These are phyloP conservation scores for Zosterops borbonicus DNA, from an alignment of 2,113 vertebrate genomes.

Conservation along the genomic window DNA sequence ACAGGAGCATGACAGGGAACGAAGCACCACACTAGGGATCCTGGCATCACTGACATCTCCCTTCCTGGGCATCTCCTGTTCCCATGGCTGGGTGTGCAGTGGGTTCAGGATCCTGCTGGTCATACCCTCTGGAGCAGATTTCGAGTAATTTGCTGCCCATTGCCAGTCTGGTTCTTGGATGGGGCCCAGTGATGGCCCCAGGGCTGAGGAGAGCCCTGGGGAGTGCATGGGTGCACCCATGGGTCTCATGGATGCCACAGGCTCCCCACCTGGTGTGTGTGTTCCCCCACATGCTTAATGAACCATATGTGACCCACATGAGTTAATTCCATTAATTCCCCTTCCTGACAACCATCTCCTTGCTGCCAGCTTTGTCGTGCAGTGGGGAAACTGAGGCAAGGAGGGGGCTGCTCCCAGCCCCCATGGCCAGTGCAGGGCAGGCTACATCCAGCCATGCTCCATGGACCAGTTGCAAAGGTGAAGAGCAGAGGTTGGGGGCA, in stretches of 20 bases:
- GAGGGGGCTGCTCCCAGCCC: not conserved
- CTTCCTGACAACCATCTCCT: not conserved
- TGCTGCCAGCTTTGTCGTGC: not conserved
- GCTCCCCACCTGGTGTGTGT: rapidly evolving
- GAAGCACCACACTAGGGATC: rapidly evolving
- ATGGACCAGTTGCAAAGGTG: not conserved
- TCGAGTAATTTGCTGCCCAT: rapidly evolving
- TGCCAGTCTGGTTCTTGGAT: too few species aligned
- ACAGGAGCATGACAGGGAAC: rapidly evolving
- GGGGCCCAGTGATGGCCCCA: not conserved
- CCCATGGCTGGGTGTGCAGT: not conserved
- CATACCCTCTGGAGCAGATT: not conserved
- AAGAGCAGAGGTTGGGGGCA: constrained; percentile 34
- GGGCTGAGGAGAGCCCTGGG: not conserved
- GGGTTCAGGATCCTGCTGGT: not conserved
- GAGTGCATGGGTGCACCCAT: rapidly evolving
- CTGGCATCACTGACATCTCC: not conserved
- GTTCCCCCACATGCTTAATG: rapidly evolving
- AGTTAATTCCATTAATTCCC: not conserved
- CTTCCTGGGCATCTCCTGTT: not conserved
- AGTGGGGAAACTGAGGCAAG: not conserved
- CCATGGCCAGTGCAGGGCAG: not conserved
- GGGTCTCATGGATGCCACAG: not conserved
- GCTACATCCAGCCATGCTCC: not conserved
- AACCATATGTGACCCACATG: not conserved